Evolutionary conservation across 2,888 invertebrate genomes (phyloP), one percentile per base, ranked within the genome.

Genomic region (Lymantria dispar): DNA sequence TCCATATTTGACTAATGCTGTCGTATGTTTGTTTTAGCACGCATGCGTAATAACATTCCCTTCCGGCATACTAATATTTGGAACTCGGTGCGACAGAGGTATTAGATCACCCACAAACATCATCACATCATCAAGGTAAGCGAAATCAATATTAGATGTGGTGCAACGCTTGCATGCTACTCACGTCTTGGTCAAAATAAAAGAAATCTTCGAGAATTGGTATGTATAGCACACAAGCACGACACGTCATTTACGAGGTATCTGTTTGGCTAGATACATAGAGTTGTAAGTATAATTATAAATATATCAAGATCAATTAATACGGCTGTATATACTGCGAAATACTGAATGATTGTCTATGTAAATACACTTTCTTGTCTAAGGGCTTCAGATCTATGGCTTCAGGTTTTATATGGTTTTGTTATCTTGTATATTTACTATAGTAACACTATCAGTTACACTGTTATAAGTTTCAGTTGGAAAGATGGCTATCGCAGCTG

Each of bases 11-110:
- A 85, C 81, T 91, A 91, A 91, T 88, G 74, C 82, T 84, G 74
- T 82, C 86, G 87, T 91, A 90, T 86, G 86, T 91, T 85, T 91
- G 89, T 91, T 91, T 87, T 91, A 91, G 91, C 85, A 79, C 90
- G 91, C 91, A 91, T 91, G 91, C 88, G 89, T 91, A 89, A 91
- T 91, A 91, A 91, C 91, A 83, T 91, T 90, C 82, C 90, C 91
- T 89, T 90, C 90, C 89, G 91, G 91, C 91, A 91, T 91, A 91
- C 91, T 91, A 91, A 91, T 90, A 74, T 56, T 82, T 85, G 88
- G 90, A 75, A 77, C 72, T 78, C 85, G 75, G 75, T 81, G 72
- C 80, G 81, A 72, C 80, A 80, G 74, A 80, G 85, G 72, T 75
- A 76, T 68, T 89, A 83, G 67, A 68, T 56, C 62, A 52, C 58